Percentiles rank a stretch among this genome's conserved stretches.
These are phyloP conservation scores for Notiomystis cincta DNA, from an alignment of 2,113 vertebrate genomes.

Conservation along the genomic window DNA sequence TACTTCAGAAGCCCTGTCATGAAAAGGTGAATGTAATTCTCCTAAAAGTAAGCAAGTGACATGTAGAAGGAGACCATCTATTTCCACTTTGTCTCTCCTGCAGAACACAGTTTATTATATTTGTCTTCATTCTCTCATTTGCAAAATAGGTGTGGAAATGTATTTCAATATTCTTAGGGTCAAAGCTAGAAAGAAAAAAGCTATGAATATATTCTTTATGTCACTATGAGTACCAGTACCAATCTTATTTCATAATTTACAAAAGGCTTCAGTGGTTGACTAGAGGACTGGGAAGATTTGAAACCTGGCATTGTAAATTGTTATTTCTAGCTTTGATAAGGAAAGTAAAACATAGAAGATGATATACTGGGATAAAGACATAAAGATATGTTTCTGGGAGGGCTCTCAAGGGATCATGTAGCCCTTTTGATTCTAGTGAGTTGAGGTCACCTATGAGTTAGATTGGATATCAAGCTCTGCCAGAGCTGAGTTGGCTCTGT, in stretches of 20 bases:
- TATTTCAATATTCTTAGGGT: background rate
- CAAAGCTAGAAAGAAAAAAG: background rate
- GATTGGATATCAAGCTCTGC: background rate
- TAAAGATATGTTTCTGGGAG: background rate
- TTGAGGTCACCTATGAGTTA: background rate
- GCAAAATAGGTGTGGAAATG: background rate
- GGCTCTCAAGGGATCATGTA: background rate
- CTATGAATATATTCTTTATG: background rate
- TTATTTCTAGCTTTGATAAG: background rate
- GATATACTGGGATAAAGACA: background rate
- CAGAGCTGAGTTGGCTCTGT: background rate
- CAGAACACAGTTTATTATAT: background rate
- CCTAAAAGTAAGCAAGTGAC: background rate
- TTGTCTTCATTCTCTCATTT: background rate
- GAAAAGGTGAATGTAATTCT: background rate
- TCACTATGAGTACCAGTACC: background rate
- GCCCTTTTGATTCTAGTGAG: background rate
- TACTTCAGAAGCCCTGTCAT: background rate
- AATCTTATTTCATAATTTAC: background rate
- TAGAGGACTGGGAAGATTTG: background rate
- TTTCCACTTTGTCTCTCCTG: background rate
- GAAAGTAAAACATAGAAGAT: background rate
- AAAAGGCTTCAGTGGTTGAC: background rate
- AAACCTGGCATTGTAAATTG: background rate
- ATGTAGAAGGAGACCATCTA: background rate